A percentile compares a stretch with the other conserved stretches of the same genome.
Conservation (phyloP, 2,888 invertebrate species). For the Drosophila leonis region DNA sequence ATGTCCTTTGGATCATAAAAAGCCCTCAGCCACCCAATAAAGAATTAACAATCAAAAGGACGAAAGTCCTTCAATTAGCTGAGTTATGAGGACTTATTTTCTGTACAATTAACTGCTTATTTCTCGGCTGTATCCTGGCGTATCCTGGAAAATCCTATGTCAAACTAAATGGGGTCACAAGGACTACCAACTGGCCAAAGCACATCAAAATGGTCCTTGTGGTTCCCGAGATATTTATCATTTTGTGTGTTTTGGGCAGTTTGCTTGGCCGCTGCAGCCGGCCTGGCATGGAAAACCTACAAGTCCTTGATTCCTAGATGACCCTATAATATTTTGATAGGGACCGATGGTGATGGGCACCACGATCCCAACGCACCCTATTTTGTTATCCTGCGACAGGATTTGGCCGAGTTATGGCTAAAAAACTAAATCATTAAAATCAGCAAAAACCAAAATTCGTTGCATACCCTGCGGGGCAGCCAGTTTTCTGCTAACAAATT, state of each 20-base stretch:
- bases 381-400: not conserved
- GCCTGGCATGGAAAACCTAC: not conserved
- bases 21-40: not conserved
- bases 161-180: not conserved
- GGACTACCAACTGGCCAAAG: not conserved
- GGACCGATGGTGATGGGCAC: not conserved
- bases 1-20: not conserved
- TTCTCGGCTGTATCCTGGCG: not conserved
- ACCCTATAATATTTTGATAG: not conserved
- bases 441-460: not conserved
- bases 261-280: not conserved
- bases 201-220: not conserved
- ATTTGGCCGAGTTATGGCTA: not conserved
- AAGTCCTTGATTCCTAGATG: not conserved
- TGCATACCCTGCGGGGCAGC: not conserved
- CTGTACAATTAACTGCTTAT: not conserved
- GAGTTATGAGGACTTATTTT: not conserved
- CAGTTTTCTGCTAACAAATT: no score
- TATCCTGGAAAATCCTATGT: not conserved
- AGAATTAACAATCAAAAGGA: not conserved
- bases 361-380: not conserved
- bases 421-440: not conserved
- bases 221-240: not conserved
- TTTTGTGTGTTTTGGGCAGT: conserved; percentile 1
- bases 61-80: not conserved